Base-by-base conservation (phyloP, 1,140 invertebrate species). In the Euura lappo region DNA sequence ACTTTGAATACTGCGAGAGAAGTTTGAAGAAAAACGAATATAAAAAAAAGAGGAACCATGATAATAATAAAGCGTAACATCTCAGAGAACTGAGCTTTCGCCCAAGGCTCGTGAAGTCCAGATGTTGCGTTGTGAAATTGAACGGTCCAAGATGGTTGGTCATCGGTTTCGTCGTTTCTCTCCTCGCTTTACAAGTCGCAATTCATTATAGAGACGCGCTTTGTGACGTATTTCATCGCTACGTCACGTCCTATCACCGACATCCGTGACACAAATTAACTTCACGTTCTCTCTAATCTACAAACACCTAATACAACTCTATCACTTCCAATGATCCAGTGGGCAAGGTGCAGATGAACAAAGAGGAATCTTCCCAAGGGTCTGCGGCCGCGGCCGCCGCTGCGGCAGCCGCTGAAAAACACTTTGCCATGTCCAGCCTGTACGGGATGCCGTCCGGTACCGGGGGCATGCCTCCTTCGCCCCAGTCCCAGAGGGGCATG, bases 341-440 rank as follows among this genome's bases (percentile, higher is more conserved):
- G 76, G 79, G 79, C 70, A 86, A 86, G 76, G 84, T 83, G 66
- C 28, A 28, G 28, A 82, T 84, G 82, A 79, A 78, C 28, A 86
- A 87, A 75, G 83, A 86, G 66, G 84, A 87, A 69, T 68, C 79
- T 3, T 78, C 78, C 45, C 78, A 78, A 45, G 83, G 81, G 74
- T 77, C 82, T 4, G 82, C 84, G 6, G 85, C 70, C 4, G 78
- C 81, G 8, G 82, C 83, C 2, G 83, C 81, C 13, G 84, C 84
- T 44, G 84, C 81, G 69, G 85, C 83, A 4, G 84, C 80, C 28
- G 84, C 84, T 45, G 89, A 88, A 71, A 88, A 88, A 71, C 86
- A 86, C 71, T 89, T 86, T 75, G 88, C 81, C 67, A 87, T 88
- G 81, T 88, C 85, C 72, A 86, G 83, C 71, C 87, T 84, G 66